Evolutionary conservation across 1,140 invertebrate species (phyloP).

Genomic region (Leptopilina boulardi): DNA sequence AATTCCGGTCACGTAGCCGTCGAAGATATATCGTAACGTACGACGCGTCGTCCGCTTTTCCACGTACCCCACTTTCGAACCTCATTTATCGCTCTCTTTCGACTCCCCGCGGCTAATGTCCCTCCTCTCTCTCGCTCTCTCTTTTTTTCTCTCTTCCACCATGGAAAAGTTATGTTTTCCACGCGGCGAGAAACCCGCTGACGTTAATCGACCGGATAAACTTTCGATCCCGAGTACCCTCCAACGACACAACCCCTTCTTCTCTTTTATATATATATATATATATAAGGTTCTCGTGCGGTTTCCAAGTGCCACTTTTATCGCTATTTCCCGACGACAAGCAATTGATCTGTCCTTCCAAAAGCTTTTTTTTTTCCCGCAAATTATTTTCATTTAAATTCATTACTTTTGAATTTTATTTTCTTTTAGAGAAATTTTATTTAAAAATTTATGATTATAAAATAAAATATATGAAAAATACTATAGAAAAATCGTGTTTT

Average conservation of each 20-base stretch:
- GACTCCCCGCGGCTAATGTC: slow-evolving; percentile 54
- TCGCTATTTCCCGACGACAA: slow-evolving; percentile 16
- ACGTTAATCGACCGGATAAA: slow-evolving; percentile 55
- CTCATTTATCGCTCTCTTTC: slow-evolving; percentile 65
- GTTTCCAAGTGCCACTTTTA: slow-evolving; percentile 22
- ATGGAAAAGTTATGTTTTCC: slow-evolving; percentile 58
- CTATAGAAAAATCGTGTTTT: neutral
- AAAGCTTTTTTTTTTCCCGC: too few species aligned
- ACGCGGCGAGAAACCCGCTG: slow-evolving; percentile 48
- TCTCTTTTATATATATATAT: too few species aligned
- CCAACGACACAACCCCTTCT: neutral
- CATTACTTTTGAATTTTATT: too few species aligned
- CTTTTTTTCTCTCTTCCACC: too few species aligned
- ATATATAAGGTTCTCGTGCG: slow-evolving; percentile 22
- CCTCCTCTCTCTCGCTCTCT: too few species aligned
- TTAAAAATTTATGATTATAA: too few species aligned
- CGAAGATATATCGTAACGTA: slow-evolving; percentile 66
- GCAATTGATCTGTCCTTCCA: neutral
- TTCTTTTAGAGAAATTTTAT: too few species aligned
- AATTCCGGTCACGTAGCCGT: slow-evolving; percentile 66
- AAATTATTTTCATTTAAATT: too few species aligned
- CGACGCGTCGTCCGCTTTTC: slow-evolving; percentile 61
- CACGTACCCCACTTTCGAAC: slow-evolving; percentile 70
- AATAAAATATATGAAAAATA: neutral
- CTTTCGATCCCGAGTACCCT: slow-evolving; percentile 51